phyloP scores from a whole-genome alignment of 2,888 invertebrate genomes.

The Drosophila lacicola region DNA sequence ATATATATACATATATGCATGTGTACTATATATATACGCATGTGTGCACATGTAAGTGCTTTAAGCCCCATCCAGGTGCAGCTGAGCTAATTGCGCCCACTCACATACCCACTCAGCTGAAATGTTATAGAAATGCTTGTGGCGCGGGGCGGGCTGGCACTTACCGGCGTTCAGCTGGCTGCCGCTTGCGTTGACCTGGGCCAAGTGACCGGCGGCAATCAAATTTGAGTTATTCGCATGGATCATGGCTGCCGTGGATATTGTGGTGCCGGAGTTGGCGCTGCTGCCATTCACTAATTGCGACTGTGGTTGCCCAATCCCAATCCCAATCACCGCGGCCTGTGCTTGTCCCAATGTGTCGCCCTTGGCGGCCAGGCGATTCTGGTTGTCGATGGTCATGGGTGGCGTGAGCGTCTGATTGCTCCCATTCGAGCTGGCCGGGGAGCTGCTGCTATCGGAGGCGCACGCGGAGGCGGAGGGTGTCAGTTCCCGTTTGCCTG shows the following conservation, averaged over 20 bases:
- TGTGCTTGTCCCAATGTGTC: slow-evolving; percentile 52
- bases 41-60: slow-evolving; percentile 2
- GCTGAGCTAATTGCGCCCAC: slow-evolving; percentile 54
- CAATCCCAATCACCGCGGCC: background rate
- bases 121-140: slow-evolving; percentile 22
- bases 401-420: slow-evolving; percentile 83
- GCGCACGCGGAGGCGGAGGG: slow-evolving; percentile 50
- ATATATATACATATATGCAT: background rate
- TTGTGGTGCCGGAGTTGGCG: slow-evolving; percentile 45
- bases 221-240: slow-evolving; percentile 79
- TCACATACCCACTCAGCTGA: slow-evolving; percentile 21
- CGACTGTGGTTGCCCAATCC: slow-evolving; percentile 54
- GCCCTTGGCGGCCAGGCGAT: slow-evolving; percentile 60
- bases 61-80: slow-evolving; percentile 22
- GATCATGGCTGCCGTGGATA: slow-evolving; percentile 69
- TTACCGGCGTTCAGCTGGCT: slow-evolving; percentile 70
- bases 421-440: slow-evolving; percentile 83
- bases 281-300: slow-evolving; percentile 67
- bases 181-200: slow-evolving; percentile 56
- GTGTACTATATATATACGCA: background rate
- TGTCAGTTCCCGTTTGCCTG: slow-evolving; percentile 73
- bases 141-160: slow-evolving; percentile 25
- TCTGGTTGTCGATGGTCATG: slow-evolving; percentile 83
- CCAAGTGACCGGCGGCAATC: slow-evolving; percentile 69
- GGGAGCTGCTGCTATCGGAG: slow-evolving; percentile 67